Percentiles rank a stretch among this genome's conserved stretches.
phyloP scores from a whole-genome alignment of 2,888 invertebrate species.

The Drosophila stalkeri region DNA sequence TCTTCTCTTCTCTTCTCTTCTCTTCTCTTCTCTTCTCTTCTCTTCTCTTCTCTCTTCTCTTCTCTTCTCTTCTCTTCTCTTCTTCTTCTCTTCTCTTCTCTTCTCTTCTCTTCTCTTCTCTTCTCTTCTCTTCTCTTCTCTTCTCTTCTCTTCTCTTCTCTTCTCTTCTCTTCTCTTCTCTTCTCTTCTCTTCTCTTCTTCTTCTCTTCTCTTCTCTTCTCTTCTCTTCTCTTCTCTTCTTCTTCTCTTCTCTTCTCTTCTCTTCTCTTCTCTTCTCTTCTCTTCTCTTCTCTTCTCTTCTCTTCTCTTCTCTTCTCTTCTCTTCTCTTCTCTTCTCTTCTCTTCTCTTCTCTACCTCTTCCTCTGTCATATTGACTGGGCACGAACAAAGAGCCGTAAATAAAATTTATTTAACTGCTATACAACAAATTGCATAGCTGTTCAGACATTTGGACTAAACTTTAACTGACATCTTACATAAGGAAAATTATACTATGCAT shows the following conservation, averaged over 20 bases:
- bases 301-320: background rate
- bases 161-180: background rate
- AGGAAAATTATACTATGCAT: constrained; percentile 58
- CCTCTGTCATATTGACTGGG: constrained; percentile 71
- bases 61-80: background rate
- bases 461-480: constrained; percentile 74
- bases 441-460: constrained; percentile 54
- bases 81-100: background rate
- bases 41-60: background rate
- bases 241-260: background rate
- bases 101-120: constrained; percentile 1
- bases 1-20: background rate
- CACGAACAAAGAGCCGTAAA: constrained; percentile 70
- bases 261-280: background rate
- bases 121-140: background rate
- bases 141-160: background rate
- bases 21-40: background rate
- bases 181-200: background rate
- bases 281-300: background rate
- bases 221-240: background rate
- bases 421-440: constrained; percentile 72
- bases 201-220: background rate
- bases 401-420: constrained; percentile 63
- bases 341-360: constrained; percentile 1
- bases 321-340: background rate